phyloP scores from a whole-genome alignment of 2,113 vertebrate species.

The Vimba vimba region DNA sequence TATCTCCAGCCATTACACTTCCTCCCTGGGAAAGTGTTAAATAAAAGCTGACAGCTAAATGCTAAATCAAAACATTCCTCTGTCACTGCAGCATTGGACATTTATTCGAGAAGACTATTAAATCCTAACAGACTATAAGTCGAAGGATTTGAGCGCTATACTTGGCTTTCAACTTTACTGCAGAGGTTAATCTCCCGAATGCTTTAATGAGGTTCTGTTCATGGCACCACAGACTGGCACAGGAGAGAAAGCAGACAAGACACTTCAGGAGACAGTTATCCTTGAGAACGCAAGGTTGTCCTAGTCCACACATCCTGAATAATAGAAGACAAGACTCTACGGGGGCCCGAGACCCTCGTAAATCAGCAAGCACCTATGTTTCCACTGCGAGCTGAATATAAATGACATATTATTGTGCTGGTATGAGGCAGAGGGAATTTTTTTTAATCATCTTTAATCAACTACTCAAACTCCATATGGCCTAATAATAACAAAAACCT shows the following conservation, averaged over 20 bases:
- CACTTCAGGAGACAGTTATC: neutral
- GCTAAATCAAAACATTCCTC: conserved; percentile 35
- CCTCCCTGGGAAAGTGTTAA: neutral
- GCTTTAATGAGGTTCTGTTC: conserved; percentile 39
- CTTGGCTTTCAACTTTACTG: conserved; percentile 44
- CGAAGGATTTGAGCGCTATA: conserved; percentile 37
- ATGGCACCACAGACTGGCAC: conserved; percentile 4
- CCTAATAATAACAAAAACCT: conserved; percentile 73
- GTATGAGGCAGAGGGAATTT: neutral
- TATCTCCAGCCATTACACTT: neutral
- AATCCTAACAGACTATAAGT: conserved; percentile 31
- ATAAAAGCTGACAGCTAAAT: neutral
- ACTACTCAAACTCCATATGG: conserved; percentile 53
- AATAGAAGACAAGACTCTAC: neutral
- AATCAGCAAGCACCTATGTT: conserved; percentile 21
- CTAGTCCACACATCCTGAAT: neutral
- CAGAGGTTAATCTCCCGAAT: conserved; percentile 38
- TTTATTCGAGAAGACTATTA: conserved; percentile 1
- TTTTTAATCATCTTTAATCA: conserved; percentile 65
- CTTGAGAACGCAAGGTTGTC: neutral
- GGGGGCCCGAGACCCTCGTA: neutral
- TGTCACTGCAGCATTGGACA: conserved; percentile 12
- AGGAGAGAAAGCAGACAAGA: conserved; percentile 15
- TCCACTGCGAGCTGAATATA: conserved; percentile 14
- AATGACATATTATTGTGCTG: conserved; percentile 18